Evolutionary conservation across 1,140 invertebrate species (phyloP), one percentile per base, ranked within the genome.

Genomic region (Eueides isabella): DNA sequence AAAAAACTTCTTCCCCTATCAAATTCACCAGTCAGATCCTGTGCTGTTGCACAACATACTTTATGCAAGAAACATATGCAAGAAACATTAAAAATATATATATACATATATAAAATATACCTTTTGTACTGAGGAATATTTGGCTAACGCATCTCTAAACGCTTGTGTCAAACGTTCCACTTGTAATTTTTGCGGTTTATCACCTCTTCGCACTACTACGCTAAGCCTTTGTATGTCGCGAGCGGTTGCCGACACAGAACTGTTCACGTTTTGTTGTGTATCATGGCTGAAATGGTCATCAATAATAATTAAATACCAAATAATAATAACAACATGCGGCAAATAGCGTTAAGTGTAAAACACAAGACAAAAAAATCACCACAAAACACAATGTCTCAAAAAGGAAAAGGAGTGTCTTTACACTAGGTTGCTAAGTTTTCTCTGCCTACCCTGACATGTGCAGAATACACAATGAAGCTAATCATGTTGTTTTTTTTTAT

Each of bases 121-220:
- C 93, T 97, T 97, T 88, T 98, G 97, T 79, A 97, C 94, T 16
- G 94, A 89, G 61, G 96, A 96, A 83, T 98, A 98, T 87, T 95
- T 96, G 61, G 96, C 95, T 0, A 98, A 93, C 11, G 97, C 95
- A 80, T 96, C 96, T 77, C 96, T 95, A 85, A 98, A 98, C 78
- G 97, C 96, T 80, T 95, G 95, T 6, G 96, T 97, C 1, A 98
- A 93, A 88, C 97, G 95, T 78, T 97, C 97, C 61, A 97, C 94
- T 92, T 98, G 97, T 75, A 98, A 93, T 83, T 97, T 97, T 81
- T 97, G 96, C 71, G 96, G 95, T 84, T 97, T 96, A 85, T 97
- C 96, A 2, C 95, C 95, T 80, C 94, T 94, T 63, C 95, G 90
- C 68, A 96, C 95, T 9, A 96, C 91, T 31, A 94, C 94, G 26